A percentile compares a stretch with the other conserved stretches of the same genome.
Conservation (phyloP, 2,797 vertebrate species). For the Mycteria americana region DNA sequence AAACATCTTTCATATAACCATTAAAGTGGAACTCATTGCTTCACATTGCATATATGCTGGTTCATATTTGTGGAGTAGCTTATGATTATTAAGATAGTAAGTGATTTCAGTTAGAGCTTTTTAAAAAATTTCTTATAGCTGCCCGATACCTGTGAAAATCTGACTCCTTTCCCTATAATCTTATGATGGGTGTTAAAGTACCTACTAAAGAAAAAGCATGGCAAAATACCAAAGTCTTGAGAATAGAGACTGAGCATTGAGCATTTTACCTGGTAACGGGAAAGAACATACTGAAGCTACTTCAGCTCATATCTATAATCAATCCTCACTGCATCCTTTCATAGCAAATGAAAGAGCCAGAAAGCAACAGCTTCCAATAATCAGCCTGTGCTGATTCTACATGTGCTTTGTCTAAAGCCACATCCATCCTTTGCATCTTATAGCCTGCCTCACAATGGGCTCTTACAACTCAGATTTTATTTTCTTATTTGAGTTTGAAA, state of each 20-base stretch:
- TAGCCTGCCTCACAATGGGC: not conserved
- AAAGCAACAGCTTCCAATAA: not conserved
- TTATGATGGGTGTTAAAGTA: not conserved
- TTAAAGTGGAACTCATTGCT: not conserved
- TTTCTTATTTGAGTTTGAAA: not conserved
- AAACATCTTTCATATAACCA: not conserved
- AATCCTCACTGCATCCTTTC: not conserved
- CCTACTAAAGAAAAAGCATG: not conserved
- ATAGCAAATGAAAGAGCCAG: not conserved
- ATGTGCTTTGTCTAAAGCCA: not conserved
- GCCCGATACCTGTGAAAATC: not conserved
- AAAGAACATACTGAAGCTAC: not conserved
- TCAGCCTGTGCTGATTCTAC: not conserved
- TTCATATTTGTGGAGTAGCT: not conserved
- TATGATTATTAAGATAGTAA: not conserved
- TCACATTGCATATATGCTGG: not conserved
- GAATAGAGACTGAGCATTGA: not conserved
- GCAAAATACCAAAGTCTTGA: not conserved
- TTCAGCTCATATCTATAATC: not conserved
- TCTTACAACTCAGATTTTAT: not conserved
- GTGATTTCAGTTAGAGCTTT: not conserved
- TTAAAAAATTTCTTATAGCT: not conserved
- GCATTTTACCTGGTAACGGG: not conserved
- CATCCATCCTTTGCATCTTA: not conserved
- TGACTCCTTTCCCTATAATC: not conserved